Base-by-base conservation (phyloP, 2,113 vertebrate species). In the Pheucticus melanocephalus region DNA sequence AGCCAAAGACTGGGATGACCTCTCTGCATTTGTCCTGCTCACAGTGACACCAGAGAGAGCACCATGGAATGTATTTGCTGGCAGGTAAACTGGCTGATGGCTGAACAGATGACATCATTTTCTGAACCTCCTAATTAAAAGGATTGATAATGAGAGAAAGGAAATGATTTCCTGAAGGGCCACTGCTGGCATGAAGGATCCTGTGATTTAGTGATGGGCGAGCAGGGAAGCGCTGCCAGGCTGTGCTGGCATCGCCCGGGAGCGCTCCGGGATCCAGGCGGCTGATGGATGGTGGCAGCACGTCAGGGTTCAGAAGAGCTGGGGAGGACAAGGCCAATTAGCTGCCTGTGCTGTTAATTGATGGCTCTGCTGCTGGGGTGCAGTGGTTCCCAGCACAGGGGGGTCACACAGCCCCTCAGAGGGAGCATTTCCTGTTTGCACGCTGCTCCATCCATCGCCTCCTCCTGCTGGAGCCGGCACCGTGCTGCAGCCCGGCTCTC, bases 61-160 rank as follows among this genome's bases (percentile, higher is more conserved):
- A 14, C n/a, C 17, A 0, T 17, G 40, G 35, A 69, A 27, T 24
- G 22, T 4, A 4, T 88, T 51, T 90, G 44, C 72, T 90, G 78
- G 90, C 90, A 80, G 71, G 75, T 91, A 15, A 47, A 86, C 4
- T 40, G 63, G 44, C 79, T 51, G 54, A 27, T 30, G 51, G 11
- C n/a, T 47, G 63, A 90, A 75, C 4, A 53, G 60, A 31, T 82
- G 85, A 88, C 68, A 73, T 91, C 54, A 86, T 51, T 71, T 76
- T 94, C 47, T 73, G 33, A 78, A 64, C 54, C 68, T 81, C 68
- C 87, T 83, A 65, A 88, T 95, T 92, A 94, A 88, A 83, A 86
- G 68, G 76, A 93, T 82, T 71, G 93, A 86, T 94, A 81, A 86
- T 39, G 89, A 47, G 68, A 72, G 76, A 57, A 60, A 81, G 72